Base-by-base conservation (phyloP, 2,888 invertebrate species). In the Meghimatium bilineatum region DNA sequence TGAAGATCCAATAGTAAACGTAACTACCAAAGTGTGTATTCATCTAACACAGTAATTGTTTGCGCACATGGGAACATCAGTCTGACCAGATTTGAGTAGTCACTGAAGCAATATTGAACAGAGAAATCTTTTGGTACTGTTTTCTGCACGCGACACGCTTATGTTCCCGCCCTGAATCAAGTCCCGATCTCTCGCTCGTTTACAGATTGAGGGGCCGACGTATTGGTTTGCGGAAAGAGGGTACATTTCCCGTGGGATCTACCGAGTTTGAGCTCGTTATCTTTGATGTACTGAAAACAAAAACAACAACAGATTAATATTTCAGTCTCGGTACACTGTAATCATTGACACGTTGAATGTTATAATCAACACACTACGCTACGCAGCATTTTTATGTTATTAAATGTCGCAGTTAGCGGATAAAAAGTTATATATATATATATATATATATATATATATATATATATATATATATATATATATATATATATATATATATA, bases 131-230 rank as follows among this genome's bases (percentile, higher is more conserved):
- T 71, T 71, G 36, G 23, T 3, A 38, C 71, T 71, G 71, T 32
- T 36, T 69, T 20, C 71, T 71, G 36, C 71, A 71, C 71, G 38
- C 71, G 71, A 71, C 36, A 14, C 38, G 71, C 71, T n/a, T 71
- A 14, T 71, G 71, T 38, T 71, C 71, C 38, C 71, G 71, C 26
- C 38, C 6, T 71, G 71, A 71, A 38, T 71, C 71, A 26, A 71
- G 71, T 38, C 71, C 38, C 71, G 71, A 71, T 71, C 36, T 69
- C 26, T 38, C 71, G n/a, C 63, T 63, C 63, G 63, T 63, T 63
- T 63, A 63, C 63, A 29, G 63, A 23, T 23, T 23, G 63, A 63
- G 63, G 60, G 63, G 29, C 63, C n/a, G 23, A 29, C 63, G 56
- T n/a, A 29, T 14, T 14, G 63, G 63, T 63, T 63, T 29, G 23